These are phyloP conservation scores for Acronicta alni DNA, from an alignment of 2,888 invertebrate genomes.

Conservation along the genomic window DNA sequence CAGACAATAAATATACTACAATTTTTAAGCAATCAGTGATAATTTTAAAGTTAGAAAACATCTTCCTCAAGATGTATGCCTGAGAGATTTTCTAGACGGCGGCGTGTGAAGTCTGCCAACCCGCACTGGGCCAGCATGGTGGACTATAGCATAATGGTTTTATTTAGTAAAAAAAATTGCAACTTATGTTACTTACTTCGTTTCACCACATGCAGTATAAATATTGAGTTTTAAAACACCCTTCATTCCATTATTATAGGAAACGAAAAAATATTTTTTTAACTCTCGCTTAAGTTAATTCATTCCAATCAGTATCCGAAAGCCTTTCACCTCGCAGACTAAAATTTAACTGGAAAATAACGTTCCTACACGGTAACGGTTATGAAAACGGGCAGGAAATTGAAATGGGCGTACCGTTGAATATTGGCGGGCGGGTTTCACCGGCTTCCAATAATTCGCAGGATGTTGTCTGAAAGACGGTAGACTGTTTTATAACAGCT, in stretches of 20 bases:
- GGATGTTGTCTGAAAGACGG: conserved; percentile 73
- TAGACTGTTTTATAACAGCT: conserved; percentile 51
- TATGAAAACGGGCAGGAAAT: conserved; percentile 83
- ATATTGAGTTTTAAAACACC: not conserved
- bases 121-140: no score
- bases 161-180: no score
- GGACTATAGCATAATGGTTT: no score
- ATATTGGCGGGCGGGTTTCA: conserved; percentile 76
- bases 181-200: no score
- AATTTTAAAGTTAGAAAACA: no score
- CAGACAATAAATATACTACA: no score
- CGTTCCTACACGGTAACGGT: conserved; percentile 62
- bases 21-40: no score
- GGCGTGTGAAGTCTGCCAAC: no score
- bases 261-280: not conserved
- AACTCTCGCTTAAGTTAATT: conserved; percentile 24
- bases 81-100: no score
- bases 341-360: conserved; percentile 57
- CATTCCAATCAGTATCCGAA: conserved; percentile 41
- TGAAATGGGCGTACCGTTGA: conserved; percentile 83
- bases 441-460: conserved; percentile 76
- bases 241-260: not conserved
- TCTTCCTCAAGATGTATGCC: no score
- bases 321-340: conserved; percentile 54
- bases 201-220: no score